phyloP scores from a whole-genome alignment of 2,797 vertebrate genomes.

The Streptopelia turtur region DNA sequence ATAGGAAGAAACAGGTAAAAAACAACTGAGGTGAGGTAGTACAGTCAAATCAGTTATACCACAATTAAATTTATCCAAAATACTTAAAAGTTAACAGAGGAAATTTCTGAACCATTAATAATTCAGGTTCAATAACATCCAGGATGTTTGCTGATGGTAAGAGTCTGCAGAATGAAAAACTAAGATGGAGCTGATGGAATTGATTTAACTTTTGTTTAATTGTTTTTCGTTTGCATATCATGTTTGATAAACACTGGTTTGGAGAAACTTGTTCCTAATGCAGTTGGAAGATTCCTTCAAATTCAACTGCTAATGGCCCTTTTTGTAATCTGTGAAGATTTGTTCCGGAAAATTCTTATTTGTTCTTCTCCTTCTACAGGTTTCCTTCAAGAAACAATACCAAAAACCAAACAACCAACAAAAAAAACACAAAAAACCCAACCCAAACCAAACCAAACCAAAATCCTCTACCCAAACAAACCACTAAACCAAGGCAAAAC shows the following conservation, averaged over 20 bases:
- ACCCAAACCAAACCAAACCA: no score
- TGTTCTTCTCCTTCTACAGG: background rate
- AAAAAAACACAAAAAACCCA: no score
- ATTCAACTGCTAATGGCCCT: background rate
- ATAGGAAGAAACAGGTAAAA: background rate
- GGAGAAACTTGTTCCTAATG: background rate
- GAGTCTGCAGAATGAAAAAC: background rate
- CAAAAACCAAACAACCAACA: no score
- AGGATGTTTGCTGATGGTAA: background rate
- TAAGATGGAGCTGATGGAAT: background rate
- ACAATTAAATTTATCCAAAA: background rate
- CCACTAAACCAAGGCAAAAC: background rate
- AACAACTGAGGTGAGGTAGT: background rate
- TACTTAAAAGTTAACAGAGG: background rate
- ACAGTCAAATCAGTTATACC: background rate
- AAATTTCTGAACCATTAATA: background rate
- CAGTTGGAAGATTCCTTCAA: background rate
- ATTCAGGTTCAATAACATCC: background rate
- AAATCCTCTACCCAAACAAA: no score
- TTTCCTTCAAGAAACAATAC: background rate
- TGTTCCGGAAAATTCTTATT: background rate
- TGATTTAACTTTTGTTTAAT: background rate
- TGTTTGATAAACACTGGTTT: background rate
- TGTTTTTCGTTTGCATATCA: background rate
- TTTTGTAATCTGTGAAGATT: background rate